Evolutionary conservation across 1,140 invertebrate species (phyloP), one percentile per base, ranked within the genome.

Genomic region (Drosophila grimshawi): DNA sequence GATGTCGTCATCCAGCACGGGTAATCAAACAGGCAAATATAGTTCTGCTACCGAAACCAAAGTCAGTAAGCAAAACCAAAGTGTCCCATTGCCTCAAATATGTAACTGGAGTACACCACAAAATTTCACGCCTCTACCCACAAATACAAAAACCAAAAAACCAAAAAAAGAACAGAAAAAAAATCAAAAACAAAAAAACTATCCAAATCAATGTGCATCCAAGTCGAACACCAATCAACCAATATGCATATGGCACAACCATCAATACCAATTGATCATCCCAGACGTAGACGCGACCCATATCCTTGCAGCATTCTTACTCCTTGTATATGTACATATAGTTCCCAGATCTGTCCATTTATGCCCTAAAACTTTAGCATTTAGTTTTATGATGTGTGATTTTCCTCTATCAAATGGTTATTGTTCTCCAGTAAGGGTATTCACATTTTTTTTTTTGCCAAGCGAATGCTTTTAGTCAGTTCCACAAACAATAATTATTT

Each of bases 41-140:
- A 80, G 78, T 85, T 85, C 90, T 78, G 90, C 89, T 90, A 94
- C 94, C 94, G 95, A 96, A 95, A 95, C 95, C 96, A 97, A 97
- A 97, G 96, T 97, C 96, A 97, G 97, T 97, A 97, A 97, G 96
- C 97, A 96, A 95, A 95, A 94, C 95, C 94, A 73, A 93, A 90
- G 61, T 85, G 92, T 91, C 63, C 67, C 64, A 81, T 77, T 77
- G 81, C 81, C 81, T 78, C 86, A 90, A 52, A 46, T 60, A 43
- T 43, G 39, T 43, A 90, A 86, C 81, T 82, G 86, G 85, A 89
- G 85, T 86, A 86, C 72, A 89, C 69, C 76, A 81, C 86, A 74
- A 90, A 90, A 86, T 80, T 79, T 82, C 73, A 86, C 80, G 88
- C 70, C 76, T 70, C 49, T 67, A 72, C 63, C 61, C 46, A 48